Base-by-base conservation (phyloP, 2,888 invertebrate genomes). In the Pemphredon lugubris region DNA sequence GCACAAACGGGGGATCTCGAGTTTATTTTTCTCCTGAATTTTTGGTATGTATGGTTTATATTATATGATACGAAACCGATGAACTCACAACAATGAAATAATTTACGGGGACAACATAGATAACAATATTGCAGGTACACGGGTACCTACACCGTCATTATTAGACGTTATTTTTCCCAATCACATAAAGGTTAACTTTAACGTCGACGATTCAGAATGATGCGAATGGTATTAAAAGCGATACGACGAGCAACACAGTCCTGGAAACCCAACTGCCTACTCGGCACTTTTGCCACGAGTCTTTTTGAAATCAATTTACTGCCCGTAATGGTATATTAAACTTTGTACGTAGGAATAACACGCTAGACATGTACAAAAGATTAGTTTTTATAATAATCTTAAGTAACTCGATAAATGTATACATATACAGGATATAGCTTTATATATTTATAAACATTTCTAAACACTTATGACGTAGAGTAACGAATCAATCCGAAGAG, bases 341-440 rank as follows among this genome's bases (percentile, higher is more conserved):
- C 48, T 42, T 60, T 53, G 63, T 54, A 53, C 59, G 42, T 76
- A 76, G 65, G 65, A 34, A 34, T 72, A 75, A 75, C 63, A 66
- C 16, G 37, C 26, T 78, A 78, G 70, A 71, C 44, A 75, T 80
- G 79, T 80, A 81, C 79, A 80, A 81, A 74, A 75, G 54, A 42
- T 53, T 66, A 75, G 63, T 68, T 63, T n/a, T 58, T 65, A 58
- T 21, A 58, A 47, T 78, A 71, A 61, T 30, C 54, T 71, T 81
- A 81, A 81, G 79, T 57, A 21, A 70, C 63, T 20, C 54, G 68
- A 72, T 58, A 45, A 58, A 61, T 81, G 73, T 78, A 71, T 44
- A 73, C 78, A 68, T 64, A 66, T 44, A 60, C 39, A 68, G 64
- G n/a, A 73, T 47, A 44, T 77, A 81, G 78, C 60, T 81, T 81